Conservation (phyloP, 2,888 invertebrate genomes). For the Drosophila neotestacea region DNA sequence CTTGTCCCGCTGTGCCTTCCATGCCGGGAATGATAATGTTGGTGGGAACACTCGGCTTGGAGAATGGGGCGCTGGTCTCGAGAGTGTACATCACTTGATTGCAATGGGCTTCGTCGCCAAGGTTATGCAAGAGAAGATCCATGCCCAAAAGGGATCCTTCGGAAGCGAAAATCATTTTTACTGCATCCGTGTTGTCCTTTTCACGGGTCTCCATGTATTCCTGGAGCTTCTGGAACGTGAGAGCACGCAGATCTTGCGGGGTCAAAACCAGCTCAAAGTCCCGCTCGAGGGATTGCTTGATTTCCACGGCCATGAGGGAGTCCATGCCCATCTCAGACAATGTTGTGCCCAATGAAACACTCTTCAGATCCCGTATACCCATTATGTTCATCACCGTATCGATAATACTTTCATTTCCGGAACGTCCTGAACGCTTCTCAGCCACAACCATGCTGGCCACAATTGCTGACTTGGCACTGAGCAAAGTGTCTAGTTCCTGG, state of each 20-base stretch:
- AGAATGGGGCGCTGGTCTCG: conserved; percentile 82
- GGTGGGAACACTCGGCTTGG: conserved; percentile 69
- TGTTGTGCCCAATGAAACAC: conserved; percentile 89
- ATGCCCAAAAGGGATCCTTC: conserved; percentile 85
- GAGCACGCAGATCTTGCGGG: conserved; percentile 92
- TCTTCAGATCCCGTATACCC: conserved; percentile 89
- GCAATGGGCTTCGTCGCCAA: conserved; percentile 87
- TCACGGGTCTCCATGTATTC: conserved; percentile 79
- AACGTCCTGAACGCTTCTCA: conserved; percentile 89
- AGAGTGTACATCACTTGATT: conserved; percentile 87
- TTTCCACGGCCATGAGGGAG: conserved; percentile 98
- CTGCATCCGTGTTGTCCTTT: conserved; percentile 72
- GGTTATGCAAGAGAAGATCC: conserved; percentile 87
- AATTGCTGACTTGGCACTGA: conserved; percentile 89
- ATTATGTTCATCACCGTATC: conserved; percentile 90
- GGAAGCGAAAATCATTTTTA: conserved; percentile 81
- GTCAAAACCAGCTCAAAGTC: conserved; percentile 95
- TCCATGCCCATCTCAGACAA: conserved; percentile 98
- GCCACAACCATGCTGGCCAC: conserved; percentile 95
- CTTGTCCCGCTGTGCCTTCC: conserved; percentile 87
- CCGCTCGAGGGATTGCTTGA: conserved; percentile 95
- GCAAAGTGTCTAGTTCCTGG: conserved; percentile 89
- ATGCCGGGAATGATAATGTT: conserved; percentile 88
- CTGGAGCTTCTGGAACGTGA: conserved; percentile 88
- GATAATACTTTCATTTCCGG: conserved; percentile 89